phyloP scores from a whole-genome alignment of 2,888 invertebrate species.

The Leucophora obtusa region DNA sequence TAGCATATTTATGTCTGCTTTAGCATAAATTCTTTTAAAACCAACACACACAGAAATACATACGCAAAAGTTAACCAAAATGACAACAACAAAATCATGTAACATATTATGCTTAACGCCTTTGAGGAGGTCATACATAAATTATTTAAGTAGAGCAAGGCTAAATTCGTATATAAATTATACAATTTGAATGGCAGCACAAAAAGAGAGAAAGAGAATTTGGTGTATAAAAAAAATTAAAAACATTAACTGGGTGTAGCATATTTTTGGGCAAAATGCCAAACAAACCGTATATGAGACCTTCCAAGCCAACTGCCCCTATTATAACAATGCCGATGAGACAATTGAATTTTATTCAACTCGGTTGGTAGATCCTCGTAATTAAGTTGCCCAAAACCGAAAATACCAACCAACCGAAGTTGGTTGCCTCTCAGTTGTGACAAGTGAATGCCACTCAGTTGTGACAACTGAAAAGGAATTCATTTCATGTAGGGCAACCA shows the following conservation, averaged over 20 bases:
- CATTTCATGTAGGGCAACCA: too few species aligned
- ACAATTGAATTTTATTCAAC: too few species aligned
- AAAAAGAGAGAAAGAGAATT: neutral
- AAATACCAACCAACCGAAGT: too few species aligned
- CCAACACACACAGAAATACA: conserved; percentile 16
- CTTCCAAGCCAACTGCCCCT: too few species aligned
- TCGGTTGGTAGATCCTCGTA: too few species aligned
- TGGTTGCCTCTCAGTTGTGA: too few species aligned
- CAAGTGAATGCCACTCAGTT: too few species aligned
- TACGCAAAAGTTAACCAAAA: neutral
- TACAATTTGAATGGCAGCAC: conserved; percentile 25
- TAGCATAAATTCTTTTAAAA: neutral
- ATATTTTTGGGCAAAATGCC: conserved; percentile 65
- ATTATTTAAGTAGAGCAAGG: conserved; percentile 68
- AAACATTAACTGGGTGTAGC: conserved; percentile 30
- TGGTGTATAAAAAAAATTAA: neutral
- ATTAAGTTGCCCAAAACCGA: too few species aligned
- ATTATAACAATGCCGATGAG: too few species aligned
- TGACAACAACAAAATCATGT: conserved; percentile 37
- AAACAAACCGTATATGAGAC: conserved; percentile 41
- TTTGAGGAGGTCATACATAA: conserved; percentile 61
- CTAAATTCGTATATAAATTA: conserved; percentile 42
- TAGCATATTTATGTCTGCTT: conserved; percentile 31
- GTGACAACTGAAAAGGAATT: too few species aligned
- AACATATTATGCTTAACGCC: conserved; percentile 54